These are phyloP conservation scores for Macropus fuliginosus DNA, from an alignment of 2,797 vertebrate genomes.

Conservation along the genomic window DNA sequence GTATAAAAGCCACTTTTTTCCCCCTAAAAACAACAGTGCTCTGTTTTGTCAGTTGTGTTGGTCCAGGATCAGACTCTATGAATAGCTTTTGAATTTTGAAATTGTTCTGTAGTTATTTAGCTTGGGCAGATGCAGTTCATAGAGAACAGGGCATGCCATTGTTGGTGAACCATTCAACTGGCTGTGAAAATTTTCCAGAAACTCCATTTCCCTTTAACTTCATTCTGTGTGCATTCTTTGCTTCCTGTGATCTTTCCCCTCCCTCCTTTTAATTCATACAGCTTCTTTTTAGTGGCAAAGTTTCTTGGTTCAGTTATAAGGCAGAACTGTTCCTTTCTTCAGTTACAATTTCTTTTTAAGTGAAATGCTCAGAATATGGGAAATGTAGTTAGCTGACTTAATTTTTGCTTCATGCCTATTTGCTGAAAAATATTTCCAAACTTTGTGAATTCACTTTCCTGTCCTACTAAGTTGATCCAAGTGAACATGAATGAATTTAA, in stretches of 20 bases:
- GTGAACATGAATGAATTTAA: not conserved
- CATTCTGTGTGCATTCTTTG: not conserved
- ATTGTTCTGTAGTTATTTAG: not conserved
- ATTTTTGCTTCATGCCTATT: not conserved
- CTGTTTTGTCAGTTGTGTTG: not conserved
- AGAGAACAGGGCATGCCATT: not conserved
- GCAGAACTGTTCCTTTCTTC: not conserved
- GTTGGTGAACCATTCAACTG: not conserved
- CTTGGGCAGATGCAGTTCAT: not conserved
- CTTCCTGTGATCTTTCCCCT: not conserved
- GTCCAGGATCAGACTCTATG: not conserved
- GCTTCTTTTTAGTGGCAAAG: not conserved
- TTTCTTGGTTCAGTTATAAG: not conserved
- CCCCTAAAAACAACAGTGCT: not conserved
- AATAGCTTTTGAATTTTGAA: not conserved
- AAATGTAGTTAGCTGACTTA: not conserved
- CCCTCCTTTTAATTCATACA: not conserved
- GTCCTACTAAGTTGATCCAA: not conserved
- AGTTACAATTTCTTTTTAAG: not conserved
- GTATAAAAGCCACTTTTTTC: not conserved
- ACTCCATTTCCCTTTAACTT: not conserved
- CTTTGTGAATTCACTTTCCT: not conserved
- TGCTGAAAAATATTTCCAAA: not conserved
- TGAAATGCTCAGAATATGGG: not conserved
- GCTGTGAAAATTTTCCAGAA: not conserved